phyloP scores from a whole-genome alignment of 2,888 invertebrate genomes.

The Pterobdella sp. region DNA sequence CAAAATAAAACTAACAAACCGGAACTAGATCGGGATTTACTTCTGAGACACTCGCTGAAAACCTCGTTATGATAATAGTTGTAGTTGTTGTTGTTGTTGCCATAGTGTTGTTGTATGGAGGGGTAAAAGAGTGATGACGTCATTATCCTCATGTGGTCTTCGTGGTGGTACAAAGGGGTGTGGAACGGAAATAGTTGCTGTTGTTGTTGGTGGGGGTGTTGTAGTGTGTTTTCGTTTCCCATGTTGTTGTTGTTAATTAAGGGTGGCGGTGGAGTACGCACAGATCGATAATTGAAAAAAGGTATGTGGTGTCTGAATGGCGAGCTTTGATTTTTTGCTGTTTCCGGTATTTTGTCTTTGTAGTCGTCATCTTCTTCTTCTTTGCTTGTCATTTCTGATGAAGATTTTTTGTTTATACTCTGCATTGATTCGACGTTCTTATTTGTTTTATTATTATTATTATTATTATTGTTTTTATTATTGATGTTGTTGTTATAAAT shows the following conservation, averaged over 20 bases:
- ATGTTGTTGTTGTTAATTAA: background rate
- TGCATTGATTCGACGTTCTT: background rate
- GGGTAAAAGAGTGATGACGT: background rate
- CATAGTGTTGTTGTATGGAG: background rate
- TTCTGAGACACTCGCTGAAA: too few relatives aligned
- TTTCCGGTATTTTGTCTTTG: background rate
- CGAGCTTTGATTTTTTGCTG: background rate
- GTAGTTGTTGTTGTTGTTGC: background rate
- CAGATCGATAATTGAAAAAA: background rate
- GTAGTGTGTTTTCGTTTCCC: too few relatives aligned
- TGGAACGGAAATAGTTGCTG: background rate
- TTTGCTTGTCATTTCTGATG: background rate
- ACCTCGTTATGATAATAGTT: too few relatives aligned
- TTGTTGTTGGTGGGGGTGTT: background rate
- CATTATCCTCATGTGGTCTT: background rate
- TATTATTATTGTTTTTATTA: background rate
- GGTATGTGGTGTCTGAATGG: background rate
- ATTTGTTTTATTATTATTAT: background rate
- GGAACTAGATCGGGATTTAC: too few relatives aligned
- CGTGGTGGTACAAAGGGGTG: background rate
- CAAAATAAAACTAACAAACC: too few relatives aligned
- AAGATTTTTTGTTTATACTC: too few relatives aligned
- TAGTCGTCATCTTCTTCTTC: background rate
- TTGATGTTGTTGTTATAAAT: constrained; percentile 3
- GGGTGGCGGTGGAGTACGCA: background rate